Base-by-base conservation (phyloP, 2,888 invertebrate genomes). In the Synanthedon tipuliformis region DNA sequence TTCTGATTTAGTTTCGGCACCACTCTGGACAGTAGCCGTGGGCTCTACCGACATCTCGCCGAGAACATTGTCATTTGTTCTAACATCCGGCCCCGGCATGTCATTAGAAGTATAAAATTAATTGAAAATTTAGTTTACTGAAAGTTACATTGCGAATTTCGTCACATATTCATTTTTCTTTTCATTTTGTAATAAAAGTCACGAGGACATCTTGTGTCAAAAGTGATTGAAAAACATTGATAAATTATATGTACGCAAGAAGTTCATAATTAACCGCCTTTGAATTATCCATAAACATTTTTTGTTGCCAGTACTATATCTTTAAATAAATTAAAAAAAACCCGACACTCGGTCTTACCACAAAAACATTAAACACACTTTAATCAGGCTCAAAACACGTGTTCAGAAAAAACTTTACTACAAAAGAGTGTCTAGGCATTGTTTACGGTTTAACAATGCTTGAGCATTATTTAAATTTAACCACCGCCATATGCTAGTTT, bases 41-140 rank as follows among this genome's bases (percentile, higher is more conserved):
- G 85, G 85, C 72, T 80, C 84, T 56, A 83, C 75, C 68, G 86
- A 85, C 82, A 81, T 84, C 62, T 82, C 84, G 68, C 81, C 86
- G 70, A 79, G 75, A 60, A 83, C 87, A 86, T 87, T 84, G 67
- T 87, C 82, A 67, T 84, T 81, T 71, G 82, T 68, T 77, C 79
- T 80, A 60, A 81, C 77, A 82, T 86, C 86, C 60, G 87, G 85
- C 71, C 87, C 86, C 78, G 87, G 86, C 87, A 87, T 87, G 82
- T 80, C 87, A 87, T 78, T 34, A 34, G 34, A 34, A 34, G 34
- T 34, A 10, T 34, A 34, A 34, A 34, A 10, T 34, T 34, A 34
- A 34, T 34, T 10, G 10, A 10, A 34, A 34, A 66, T 74, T 68
- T 66, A 70, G 61, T 65, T 62, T 65, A 67, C 62, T 71, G 60